Base-by-base conservation (phyloP, 53 echinoderm and acorn worm species). In the Glandiceps talaboti region DNA sequence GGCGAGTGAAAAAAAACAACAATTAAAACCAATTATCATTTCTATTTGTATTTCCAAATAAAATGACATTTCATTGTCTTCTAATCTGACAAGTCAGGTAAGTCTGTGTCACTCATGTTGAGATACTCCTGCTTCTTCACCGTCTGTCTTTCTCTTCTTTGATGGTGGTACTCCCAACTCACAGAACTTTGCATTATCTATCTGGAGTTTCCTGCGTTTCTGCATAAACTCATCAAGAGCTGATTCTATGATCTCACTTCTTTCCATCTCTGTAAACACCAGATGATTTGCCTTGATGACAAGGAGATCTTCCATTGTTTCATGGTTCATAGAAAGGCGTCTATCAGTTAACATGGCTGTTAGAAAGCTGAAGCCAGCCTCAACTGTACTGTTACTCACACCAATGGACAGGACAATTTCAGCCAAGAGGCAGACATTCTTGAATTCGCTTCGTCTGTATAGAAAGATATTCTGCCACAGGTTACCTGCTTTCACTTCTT, bases 281-380 rank as follows among this genome's bases (percentile, higher is more conserved):
- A 14, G 73, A 26, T 84, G 30, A 30, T 87, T 84, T 30, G 33
- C 88, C 73, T 87, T 87, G 28, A 87, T 87, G 0, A 87, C 0
- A 14, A 87, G 27, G 1, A 87, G 76, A 30, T 83, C 83, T 30
- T 87, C 87, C 87, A 87, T 85, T 30, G 77, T 80, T 27, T 80
- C 29, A 31, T 84, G 87, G 28, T 84, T 84, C 32, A 87, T 64
- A 27, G 84, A 87, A 30, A 87, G 30, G 32, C 84, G 73, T 33
- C 80, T 78, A 30, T 85, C 85, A 32, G 85, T 80, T 73, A 85
- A 26, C 45, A 86, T 81, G 0, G 32, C 20, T 1, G 30, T 80
- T 27, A 80, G 80, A 28, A 80, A 64, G 79, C 84, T 84, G 74
- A 84, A 84, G n/a, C 79, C 84, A 80, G 33, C 31, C 75, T 85